Evolutionary conservation across 2,113 vertebrate species (phyloP), one percentile per base, ranked within the genome.

Genomic region (Aleadryas rufinucha): DNA sequence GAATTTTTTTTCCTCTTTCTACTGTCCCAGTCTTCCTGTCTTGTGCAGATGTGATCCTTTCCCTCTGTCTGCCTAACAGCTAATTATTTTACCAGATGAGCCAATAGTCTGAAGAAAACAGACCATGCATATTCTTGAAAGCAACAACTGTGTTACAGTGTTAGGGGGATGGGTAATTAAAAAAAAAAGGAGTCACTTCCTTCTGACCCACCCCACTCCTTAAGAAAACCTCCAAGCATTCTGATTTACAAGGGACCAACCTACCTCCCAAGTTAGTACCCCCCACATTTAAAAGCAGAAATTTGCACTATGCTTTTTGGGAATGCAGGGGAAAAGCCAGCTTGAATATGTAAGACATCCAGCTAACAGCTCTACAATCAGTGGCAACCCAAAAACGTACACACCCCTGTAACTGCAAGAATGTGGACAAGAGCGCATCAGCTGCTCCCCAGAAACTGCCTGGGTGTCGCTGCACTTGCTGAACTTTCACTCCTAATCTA

Each of bases 41-140:
- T 96, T 90, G 94, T 96, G 93, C 97, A 97, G 97, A 96, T 96
- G 97, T 84, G 93, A 89, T 95, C 86, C 92, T 90, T 95, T 96
- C 95, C 86, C 90, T 96, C 96, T 69, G 90, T 90, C 96, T 97
- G 96, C 95, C 86, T 97, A 96, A 90, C 93, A 97, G 93, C 90
- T 98, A 96, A 98, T 97, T 95, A 94, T 96, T 98, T 97, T 97
- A 97, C 87, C 98, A 98, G 97, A 94, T 22, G 71, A 96, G 92
- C 93, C 93, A 85, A 56, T 3, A 88, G 93, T 77, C 92, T 96
- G 93, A 94, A 96, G 94, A 97, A 97, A 97, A 97, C 86, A 96
- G 93, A 87, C 65, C 56, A 50, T 41, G 88, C 68, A 59, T 93
- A 97, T 94, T 96, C 97, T 95, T 96, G 92, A 96, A 97, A 97